Evolutionary conservation across 1,140 invertebrate genomes (phyloP).

Genomic region (Macrobrachium nipponense): DNA sequence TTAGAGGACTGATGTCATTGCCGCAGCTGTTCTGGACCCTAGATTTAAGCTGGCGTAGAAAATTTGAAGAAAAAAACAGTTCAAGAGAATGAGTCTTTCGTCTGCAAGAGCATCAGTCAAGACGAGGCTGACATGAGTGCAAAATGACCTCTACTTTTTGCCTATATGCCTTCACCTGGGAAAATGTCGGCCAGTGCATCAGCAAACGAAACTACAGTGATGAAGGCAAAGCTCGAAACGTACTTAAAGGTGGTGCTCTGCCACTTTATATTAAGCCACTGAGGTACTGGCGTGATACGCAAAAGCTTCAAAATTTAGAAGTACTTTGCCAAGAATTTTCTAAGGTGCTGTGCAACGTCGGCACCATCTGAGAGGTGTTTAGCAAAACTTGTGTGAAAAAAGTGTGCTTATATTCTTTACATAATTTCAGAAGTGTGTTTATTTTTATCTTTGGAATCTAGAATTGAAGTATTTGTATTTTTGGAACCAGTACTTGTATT

Average conservation of each 20-base stretch:
- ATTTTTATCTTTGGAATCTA: too few relatives aligned
- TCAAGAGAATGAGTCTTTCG: too few relatives aligned
- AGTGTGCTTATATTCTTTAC: too few relatives aligned
- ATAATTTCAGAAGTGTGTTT: too few relatives aligned
- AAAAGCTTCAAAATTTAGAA: conserved; percentile 21
- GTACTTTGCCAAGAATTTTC: conserved; percentile 1
- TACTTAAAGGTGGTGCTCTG: not conserved
- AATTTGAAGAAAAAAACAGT: too few relatives aligned
- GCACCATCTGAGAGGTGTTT: conserved; percentile 24
- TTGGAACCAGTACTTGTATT: too few relatives aligned
- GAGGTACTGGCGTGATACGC: too few relatives aligned
- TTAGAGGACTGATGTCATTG: too few relatives aligned
- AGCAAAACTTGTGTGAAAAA: conserved; percentile 17
- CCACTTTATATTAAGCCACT: not conserved
- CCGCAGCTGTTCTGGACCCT: too few relatives aligned
- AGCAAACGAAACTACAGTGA: conserved; percentile 6
- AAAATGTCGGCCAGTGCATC: not conserved
- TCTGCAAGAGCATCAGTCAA: not conserved
- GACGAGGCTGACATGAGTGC: not conserved
- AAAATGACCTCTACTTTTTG: conserved; percentile 7
- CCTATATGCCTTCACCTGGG: conserved; percentile 11
- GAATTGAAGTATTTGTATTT: too few relatives aligned
- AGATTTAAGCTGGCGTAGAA: too few relatives aligned
- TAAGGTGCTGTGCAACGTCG: conserved; percentile 19
- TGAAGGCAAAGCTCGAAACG: not conserved